These are phyloP conservation scores for Cotesia glomerata DNA, from an alignment of 1,140 invertebrate genomes.

Conservation along the genomic window DNA sequence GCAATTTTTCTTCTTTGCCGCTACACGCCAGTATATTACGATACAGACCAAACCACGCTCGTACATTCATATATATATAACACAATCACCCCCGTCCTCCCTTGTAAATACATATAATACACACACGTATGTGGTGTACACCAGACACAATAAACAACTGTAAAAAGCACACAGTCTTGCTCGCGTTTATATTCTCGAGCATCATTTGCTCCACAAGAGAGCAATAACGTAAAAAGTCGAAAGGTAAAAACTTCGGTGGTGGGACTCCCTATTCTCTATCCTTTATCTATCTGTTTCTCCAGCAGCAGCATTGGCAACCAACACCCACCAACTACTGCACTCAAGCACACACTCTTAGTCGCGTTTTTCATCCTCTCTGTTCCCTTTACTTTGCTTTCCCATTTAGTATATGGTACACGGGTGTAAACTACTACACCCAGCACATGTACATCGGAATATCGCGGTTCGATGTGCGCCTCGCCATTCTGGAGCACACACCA, in stretches of 20 bases:
- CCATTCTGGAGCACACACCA: no score
- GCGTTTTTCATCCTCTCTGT: neutral
- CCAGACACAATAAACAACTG: conserved; percentile 6
- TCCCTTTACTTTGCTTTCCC: neutral
- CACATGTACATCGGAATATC: no score
- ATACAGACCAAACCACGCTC: neutral
- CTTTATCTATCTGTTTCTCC: conserved; percentile 20
- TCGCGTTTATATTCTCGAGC: conserved; percentile 26
- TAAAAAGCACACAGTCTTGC: neutral
- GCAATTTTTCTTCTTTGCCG: conserved; percentile 17
- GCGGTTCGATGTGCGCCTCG: no score
- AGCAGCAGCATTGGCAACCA: no score
- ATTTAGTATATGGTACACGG: neutral
- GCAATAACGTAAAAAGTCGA: conserved; percentile 31
- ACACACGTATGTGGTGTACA: neutral
- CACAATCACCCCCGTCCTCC: neutral
- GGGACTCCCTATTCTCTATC: neutral
- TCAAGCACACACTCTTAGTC: neutral
- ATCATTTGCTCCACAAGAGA: conserved; percentile 32
- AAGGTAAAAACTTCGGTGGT: conserved; percentile 23
- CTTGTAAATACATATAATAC: conserved; percentile 2
- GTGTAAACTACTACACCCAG: neutral
- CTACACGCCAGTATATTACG: no score
- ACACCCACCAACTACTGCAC: no score
- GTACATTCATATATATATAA: neutral